Evolutionary conservation across 2,797 vertebrate genomes (phyloP), one percentile per base, ranked within the genome.

Genomic region (Spizella passerina): DNA sequence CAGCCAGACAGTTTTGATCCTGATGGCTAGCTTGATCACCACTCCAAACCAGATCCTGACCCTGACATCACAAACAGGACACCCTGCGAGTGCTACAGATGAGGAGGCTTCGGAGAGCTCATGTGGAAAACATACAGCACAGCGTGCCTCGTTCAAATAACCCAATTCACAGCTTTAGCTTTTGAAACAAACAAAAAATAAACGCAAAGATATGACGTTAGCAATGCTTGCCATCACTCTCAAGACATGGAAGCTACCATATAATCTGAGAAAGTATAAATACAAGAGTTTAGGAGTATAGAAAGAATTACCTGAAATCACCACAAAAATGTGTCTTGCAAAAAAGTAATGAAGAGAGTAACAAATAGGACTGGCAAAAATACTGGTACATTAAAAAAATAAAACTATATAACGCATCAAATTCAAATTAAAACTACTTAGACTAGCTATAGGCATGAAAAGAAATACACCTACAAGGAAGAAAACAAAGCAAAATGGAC

Each of bases 21-120:
- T 9, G 1, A 7, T 4, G 5, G 73, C 26, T 38, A 34, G 19
- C 26, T 29, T 73, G 32, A 53, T 26, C 29, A 18, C 44, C 5
- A 13, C 53, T 71, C 69, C 6, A 10, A 57, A 57, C 0, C 1
- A 1, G 61, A 53, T 22, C 57, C 7, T 44, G 38, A 56, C n/a
- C n/a, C 36, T 0, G 0, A 47, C 17, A 30, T 3, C 1, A 3
- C 36, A 57, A 32, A 14, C 26, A 70, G 56, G 49, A 43, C 30
- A 53, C 18, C 12, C 36, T 0, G 1, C 12, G 41, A 59, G 61
- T 0, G 0, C 26, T 44, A 32, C 32, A 63, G 23, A 36, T 18
- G 21, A 82, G 47, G 23, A 39, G 21, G 22, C 23, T 78, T 65
- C 0, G 0, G 57, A 64, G 49, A 65, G 7, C 20, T 12, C 38